Percentiles rank a stretch among this genome's conserved stretches.
These are phyloP conservation scores for Opisthocomus hoazin DNA, from an alignment of 2,113 vertebrate species.

Conservation along the genomic window DNA sequence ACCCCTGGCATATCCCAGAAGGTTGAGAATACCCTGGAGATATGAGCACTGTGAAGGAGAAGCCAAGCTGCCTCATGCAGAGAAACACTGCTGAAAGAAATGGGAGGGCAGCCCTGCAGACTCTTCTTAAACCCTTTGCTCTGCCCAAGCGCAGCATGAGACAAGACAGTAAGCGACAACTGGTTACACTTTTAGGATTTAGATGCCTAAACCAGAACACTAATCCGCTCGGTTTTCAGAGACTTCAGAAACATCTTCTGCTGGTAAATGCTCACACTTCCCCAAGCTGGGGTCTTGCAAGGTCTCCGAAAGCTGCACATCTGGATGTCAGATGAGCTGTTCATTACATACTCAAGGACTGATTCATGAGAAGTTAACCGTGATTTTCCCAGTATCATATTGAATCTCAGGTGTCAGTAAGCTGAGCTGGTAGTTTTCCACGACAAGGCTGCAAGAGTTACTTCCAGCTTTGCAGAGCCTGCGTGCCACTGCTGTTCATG, in stretches of 20 bases:
- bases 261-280: no score
- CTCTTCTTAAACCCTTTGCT: neutral
- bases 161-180: neutral
- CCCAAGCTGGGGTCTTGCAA: neutral
- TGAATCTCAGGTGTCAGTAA: neutral
- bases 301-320: neutral
- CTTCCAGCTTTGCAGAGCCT: neutral
- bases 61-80: neutral
- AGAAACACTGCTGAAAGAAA: neutral
- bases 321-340: neutral
- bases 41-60: fast-evolving
- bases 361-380: neutral
- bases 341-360: neutral
- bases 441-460: neutral
- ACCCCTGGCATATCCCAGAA: neutral
- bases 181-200: neutral
- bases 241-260: neutral
- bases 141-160: neutral
- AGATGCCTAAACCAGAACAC: neutral
- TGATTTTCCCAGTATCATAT: neutral
- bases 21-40: neutral
- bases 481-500: fast-evolving
- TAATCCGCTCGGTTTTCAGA: neutral
- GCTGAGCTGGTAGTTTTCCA: neutral
- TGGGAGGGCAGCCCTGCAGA: neutral